These are phyloP conservation scores for Cephus nigrinus DNA, from an alignment of 2,888 invertebrate species.

Conservation along the genomic window DNA sequence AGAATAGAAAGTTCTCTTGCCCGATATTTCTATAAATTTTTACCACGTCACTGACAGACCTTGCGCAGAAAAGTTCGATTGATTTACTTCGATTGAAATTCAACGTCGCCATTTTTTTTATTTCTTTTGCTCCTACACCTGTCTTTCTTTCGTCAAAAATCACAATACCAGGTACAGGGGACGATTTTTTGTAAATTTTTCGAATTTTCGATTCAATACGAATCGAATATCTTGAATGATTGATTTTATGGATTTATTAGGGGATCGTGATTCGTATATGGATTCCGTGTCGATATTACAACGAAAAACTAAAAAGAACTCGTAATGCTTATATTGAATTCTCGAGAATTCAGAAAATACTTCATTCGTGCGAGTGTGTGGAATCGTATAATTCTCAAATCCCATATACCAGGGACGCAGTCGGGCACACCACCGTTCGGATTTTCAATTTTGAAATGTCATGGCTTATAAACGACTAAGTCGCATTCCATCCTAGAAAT, in stretches of 20 bases:
- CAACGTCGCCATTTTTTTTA: background rate
- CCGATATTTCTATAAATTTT: background rate
- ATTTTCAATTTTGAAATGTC: background rate
- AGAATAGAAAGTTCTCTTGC: background rate
- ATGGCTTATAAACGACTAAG: background rate
- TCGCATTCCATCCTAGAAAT: too few relatives aligned
- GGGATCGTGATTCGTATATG: background rate
- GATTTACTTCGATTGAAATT: background rate
- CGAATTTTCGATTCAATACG: background rate
- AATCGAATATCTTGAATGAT: background rate
- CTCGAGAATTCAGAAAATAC: background rate
- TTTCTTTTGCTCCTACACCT: background rate
- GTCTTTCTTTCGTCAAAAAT: background rate
- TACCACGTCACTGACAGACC: background rate
- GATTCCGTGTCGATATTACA: background rate
- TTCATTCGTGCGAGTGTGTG: background rate
- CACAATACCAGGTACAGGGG: background rate
- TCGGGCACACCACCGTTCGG: background rate
- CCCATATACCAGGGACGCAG: background rate
- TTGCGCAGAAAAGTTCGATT: background rate
- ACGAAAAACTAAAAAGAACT: background rate
- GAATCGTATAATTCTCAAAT: background rate
- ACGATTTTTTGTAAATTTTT: background rate
- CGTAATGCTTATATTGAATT: background rate
- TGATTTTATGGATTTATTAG: background rate